phyloP scores from a whole-genome alignment of 2,113 vertebrate species.

The Myodes glareolus region DNA sequence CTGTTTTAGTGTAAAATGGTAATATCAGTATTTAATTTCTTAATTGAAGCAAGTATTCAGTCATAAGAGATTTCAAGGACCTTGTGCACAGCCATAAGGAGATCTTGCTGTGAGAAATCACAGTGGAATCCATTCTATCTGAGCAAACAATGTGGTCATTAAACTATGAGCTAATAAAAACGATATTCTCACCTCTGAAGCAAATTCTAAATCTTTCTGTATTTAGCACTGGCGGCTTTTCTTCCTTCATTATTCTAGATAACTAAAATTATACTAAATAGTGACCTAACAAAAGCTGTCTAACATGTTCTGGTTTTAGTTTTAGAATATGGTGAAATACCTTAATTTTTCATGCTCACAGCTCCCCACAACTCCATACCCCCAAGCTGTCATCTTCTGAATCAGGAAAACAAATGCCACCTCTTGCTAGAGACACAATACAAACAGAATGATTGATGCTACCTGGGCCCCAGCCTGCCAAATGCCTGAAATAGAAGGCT shows the following conservation, averaged over 20 bases:
- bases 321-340: background rate
- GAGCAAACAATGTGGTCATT: background rate
- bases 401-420: conserved; percentile 61
- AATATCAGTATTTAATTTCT: conserved; percentile 44
- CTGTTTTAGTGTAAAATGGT: conserved; percentile 41
- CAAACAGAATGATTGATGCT: conserved; percentile 71
- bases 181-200: background rate
- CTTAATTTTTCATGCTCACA: background rate
- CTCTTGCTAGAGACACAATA: conserved; percentile 46
- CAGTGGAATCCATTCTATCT: background rate
- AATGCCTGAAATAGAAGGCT: conserved; percentile 51
- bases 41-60: background rate
- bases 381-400: conserved; percentile 47
- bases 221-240: background rate
- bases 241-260: conserved; percentile 27
- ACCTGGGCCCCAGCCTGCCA: background rate
- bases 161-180: background rate
- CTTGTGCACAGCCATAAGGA: background rate
- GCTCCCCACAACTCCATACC: background rate
- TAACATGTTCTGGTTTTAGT: background rate
- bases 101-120: background rate
- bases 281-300: background rate
- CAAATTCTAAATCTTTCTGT: conserved; percentile 2
- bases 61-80: background rate
- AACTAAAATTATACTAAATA: conserved; percentile 37